Evolutionary conservation across 2,888 invertebrate genomes (phyloP).

Genomic region (Mechanitis mazaeus): DNA sequence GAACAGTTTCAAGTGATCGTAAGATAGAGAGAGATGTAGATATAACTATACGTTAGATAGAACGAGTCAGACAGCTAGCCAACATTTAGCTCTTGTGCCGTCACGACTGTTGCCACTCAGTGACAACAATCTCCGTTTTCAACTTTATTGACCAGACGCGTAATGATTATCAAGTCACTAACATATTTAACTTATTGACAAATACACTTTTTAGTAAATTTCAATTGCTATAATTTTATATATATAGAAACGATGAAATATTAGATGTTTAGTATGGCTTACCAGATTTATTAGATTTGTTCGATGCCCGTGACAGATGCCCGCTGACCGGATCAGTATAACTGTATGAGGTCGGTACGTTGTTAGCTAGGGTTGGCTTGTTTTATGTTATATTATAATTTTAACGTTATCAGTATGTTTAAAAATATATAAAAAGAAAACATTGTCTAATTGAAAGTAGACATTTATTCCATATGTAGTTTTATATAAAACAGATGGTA

Average conservation of each 20-base stretch:
- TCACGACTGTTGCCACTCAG: conserved; percentile 18
- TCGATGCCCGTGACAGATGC: conserved; percentile 2
- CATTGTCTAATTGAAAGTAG: too few relatives aligned
- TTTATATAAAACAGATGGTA: too few relatives aligned
- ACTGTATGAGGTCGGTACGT: background rate
- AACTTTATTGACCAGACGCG: conserved; percentile 16
- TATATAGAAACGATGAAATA: too few relatives aligned
- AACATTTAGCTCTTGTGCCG: conserved; percentile 16
- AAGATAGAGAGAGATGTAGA: conserved; percentile 11
- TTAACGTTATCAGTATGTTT: background rate
- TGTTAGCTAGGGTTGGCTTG: background rate
- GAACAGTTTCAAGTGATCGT: conserved; percentile 9
- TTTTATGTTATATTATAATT: background rate
- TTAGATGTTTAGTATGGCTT: background rate
- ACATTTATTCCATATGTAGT: too few relatives aligned
- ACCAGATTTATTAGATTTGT: conserved; percentile 1
- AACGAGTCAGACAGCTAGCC: conserved; percentile 14
- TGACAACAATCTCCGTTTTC: conserved; percentile 3
- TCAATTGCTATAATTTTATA: background rate
- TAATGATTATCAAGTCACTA: conserved; percentile 20
- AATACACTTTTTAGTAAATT: background rate
- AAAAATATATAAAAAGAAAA: too few relatives aligned
- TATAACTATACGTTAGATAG: background rate
- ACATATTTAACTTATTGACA: background rate
- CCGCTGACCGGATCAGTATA: background rate